Conservation (phyloP, 2,888 invertebrate genomes). For the Callimorpha dominula region DNA sequence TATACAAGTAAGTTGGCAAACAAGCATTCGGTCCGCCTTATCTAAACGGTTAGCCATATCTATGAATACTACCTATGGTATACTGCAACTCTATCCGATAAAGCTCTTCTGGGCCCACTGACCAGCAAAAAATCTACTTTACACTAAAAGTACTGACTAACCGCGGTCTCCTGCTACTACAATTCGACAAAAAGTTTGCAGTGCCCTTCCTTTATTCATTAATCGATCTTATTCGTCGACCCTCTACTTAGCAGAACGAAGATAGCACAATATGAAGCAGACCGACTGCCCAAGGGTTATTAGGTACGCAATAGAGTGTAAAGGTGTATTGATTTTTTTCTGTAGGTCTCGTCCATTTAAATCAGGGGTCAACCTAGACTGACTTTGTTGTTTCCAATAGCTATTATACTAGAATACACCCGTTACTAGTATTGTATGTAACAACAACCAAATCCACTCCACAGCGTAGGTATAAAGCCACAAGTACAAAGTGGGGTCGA, state of each 20-base stretch:
- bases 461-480: no score
- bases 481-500: no score
- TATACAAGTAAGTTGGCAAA: no score
- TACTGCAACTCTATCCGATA: not conserved
- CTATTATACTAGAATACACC: constrained; percentile 17
- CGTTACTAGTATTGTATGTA: constrained; percentile 22
- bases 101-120: not conserved
- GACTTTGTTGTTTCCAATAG: not conserved
- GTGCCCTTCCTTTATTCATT: no score
- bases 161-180: not conserved
- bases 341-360: not conserved
- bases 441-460: not conserved
- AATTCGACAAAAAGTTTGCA: not conserved
- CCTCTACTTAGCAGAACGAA: not conserved
- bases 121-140: not conserved
- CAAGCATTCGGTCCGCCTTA: no score
- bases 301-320: not conserved
- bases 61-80: no score
- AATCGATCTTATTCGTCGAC: not conserved
- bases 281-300: not conserved
- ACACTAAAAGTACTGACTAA: not conserved
- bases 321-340: not conserved
- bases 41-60: no score
- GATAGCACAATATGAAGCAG: no score
- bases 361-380: not conserved